Base-by-base conservation (phyloP, 2,888 invertebrate genomes). In the Brachypalpus laphriformis region DNA sequence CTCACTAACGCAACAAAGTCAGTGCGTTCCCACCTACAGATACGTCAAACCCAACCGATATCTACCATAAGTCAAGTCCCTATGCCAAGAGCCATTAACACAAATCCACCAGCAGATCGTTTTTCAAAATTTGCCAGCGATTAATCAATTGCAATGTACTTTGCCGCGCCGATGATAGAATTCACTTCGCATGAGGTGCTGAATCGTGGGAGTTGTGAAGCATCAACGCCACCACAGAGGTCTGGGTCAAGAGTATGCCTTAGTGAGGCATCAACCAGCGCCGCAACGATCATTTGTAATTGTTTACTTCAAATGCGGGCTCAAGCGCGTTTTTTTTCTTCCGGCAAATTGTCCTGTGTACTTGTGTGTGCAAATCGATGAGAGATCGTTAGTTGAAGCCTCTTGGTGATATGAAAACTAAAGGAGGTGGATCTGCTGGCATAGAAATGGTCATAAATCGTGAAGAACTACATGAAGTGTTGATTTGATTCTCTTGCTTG, bases 151-250 rank as follows among this genome's bases (percentile, higher is more conserved):
- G 61, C 25, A 28, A 9, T 25, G n/a, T 22, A 8, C 18, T 61
- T 59, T 20, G 22, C 31, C 11, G 14, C 49, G n/a, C 14, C 22
- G 54, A 51, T 31, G 16, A 59, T 28, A 20, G 37, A 56, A 42
- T 37, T 11, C 14, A 37, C 20, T 47, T 22, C 28, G 25, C 42
- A 56, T 51, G 54, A 45, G 25, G 49, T 77, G 47, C 25, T 54
- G 49, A 74, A 14, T 65, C 80, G 80, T 80, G 80, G 74, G 74
- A 80, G 80, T 80, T 80, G 66, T 31, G 51, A 65, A 66, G 57
- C 65, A 80, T 80, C 72, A 74, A 80, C 74, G 59, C 66, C 74
- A 40, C 14, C 59, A 59, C 66, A 66, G 34, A 74, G 80, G 80
- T 80, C 80, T 80, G 74, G 80, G 80, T 80, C 80, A 74, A 31